Conservation (phyloP, 2,888 invertebrate genomes). For the Thymelicus acteon region DNA sequence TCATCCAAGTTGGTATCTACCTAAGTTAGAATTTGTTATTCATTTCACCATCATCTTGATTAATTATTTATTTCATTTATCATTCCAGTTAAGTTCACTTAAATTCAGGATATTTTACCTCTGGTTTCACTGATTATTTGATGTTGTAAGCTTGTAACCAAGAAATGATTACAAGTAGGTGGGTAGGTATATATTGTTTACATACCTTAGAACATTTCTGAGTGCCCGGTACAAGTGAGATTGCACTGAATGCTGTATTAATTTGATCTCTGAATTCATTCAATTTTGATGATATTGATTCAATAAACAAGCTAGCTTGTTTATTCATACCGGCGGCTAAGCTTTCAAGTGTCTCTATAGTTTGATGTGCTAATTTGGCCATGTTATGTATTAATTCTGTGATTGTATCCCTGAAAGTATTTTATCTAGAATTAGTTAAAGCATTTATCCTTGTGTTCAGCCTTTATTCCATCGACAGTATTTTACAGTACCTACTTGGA, state of each 20-base stretch:
- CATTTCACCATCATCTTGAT: too few species aligned
- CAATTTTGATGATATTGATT: not conserved
- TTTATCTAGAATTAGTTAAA: not conserved
- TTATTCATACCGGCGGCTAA: not conserved
- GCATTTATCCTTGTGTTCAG: too few species aligned
- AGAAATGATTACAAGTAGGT: too few species aligned
- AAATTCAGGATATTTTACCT: too few species aligned
- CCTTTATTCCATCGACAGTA: too few species aligned
- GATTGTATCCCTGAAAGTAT: conserved; percentile 12
- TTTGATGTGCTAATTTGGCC: not conserved
- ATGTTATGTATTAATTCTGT: conserved; percentile 19
- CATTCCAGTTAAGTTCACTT: too few species aligned
- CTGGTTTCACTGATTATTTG: too few species aligned
- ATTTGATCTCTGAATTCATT: not conserved
- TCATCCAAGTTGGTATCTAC: too few species aligned
- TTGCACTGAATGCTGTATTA: not conserved
- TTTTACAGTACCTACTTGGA: not conserved
- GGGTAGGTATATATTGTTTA: not conserved
- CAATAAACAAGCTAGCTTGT: not conserved
- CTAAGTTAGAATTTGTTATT: too few species aligned
- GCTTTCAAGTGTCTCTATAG: not conserved
- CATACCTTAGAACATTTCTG: conserved; percentile 18
- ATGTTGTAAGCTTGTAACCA: too few species aligned
- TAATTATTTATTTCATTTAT: too few species aligned
- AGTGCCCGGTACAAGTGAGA: conserved; percentile 1